phyloP scores from a whole-genome alignment of 1,140 invertebrate genomes.

The Brachystomella parvula region DNA sequence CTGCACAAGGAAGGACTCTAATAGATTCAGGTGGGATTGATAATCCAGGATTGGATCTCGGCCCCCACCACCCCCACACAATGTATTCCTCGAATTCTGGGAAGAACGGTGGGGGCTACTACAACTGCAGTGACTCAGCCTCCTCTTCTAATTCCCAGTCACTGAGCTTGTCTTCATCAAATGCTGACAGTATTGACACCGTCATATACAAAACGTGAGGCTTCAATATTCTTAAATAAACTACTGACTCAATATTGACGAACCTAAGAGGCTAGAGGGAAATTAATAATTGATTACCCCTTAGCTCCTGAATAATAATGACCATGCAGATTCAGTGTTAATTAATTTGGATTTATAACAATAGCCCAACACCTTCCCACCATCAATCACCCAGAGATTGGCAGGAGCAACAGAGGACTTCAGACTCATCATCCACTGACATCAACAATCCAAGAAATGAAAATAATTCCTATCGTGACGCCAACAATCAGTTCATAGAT shows the following conservation, averaged over 20 bases:
- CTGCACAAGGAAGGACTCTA: constrained; percentile 26
- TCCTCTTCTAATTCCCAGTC: constrained; percentile 32
- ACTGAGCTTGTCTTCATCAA: constrained; percentile 33
- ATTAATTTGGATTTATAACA: neutral
- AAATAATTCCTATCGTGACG: constrained; percentile 33
- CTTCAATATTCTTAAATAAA: neutral
- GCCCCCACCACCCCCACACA: neutral
- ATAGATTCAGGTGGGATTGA: constrained; percentile 26
- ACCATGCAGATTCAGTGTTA: neutral
- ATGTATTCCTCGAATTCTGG: neutral
- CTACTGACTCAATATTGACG: constrained; percentile 5
- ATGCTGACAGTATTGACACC: constrained; percentile 36
- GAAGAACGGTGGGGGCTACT: neutral
- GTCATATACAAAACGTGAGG: constrained; percentile 38
- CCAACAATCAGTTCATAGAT: constrained; percentile 23
- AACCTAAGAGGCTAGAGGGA: too few relatives aligned
- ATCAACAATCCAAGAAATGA: constrained; percentile 29
- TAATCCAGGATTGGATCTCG: constrained; percentile 30
- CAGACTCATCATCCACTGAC: constrained; percentile 26
- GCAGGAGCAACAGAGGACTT: constrained; percentile 21
- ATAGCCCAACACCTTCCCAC: constrained; percentile 16
- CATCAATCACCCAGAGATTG: constrained; percentile 34
- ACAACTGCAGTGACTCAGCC: constrained; percentile 28
- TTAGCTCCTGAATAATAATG: too few relatives aligned
- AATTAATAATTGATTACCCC: too few relatives aligned